Conservation (phyloP, 2,888 invertebrate species). For the Protula sp. region DNA sequence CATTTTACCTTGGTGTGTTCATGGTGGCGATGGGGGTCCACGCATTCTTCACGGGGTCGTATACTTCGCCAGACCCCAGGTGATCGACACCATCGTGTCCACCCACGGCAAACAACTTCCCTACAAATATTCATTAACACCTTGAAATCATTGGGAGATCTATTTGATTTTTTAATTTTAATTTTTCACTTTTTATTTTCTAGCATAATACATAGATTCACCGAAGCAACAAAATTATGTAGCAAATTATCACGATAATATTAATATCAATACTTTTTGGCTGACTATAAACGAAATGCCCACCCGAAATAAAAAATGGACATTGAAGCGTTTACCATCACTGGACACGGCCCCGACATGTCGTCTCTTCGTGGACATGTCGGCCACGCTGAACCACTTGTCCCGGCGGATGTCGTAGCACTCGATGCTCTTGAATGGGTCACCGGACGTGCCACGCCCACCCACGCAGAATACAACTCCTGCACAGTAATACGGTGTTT, state of each 20-base stretch:
- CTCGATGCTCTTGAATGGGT: conserved; percentile 56
- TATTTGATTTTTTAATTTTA: no score
- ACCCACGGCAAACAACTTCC: conserved; percentile 56
- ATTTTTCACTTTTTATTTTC: no score
- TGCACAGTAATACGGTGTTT: no score
- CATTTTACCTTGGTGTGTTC: conserved; percentile 51
- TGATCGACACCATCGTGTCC: conserved; percentile 57
- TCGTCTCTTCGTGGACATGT: conserved; percentile 55
- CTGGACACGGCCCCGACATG: conserved; percentile 57
- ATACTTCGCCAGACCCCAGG: conserved; percentile 55
- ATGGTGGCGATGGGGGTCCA: conserved; percentile 53
- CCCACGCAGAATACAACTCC: conserved; percentile 58
- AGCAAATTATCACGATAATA: no score
- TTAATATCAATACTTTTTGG: no score
- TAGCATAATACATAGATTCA: no score
- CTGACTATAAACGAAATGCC: no score
- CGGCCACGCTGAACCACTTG: conserved; percentile 54
- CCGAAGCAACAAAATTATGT: no score
- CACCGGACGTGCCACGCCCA: conserved; percentile 56
- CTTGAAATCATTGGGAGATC: no score
- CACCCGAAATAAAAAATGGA: no score
- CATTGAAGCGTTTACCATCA: no score
- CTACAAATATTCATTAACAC: no score
- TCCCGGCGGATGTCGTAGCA: conserved; percentile 55
- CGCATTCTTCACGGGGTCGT: conserved; percentile 51